Percentiles rank a stretch among this genome's conserved stretches.
Conservation (phyloP, 2,797 vertebrate genomes). For the Eidolon dupreanum region DNA sequence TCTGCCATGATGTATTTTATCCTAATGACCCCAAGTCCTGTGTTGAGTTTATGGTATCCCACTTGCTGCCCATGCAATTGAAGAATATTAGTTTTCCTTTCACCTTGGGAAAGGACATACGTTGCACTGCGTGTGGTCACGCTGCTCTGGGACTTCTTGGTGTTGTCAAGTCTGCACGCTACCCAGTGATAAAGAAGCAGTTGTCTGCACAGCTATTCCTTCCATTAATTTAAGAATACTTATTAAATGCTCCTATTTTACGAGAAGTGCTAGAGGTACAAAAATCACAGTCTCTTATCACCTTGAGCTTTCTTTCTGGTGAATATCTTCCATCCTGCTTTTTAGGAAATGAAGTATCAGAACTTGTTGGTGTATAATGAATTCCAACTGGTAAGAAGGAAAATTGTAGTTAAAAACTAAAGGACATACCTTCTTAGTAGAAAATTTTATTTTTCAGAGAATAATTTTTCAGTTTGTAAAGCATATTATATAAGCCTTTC, state of each 20-base stretch:
- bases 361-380: not conserved
- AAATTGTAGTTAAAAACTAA: not conserved
- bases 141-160: not conserved
- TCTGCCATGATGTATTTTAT: not conserved
- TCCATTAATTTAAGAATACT: not conserved
- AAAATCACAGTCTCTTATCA: not conserved
- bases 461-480: not conserved
- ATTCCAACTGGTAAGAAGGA: not conserved
- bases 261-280: not conserved
- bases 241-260: not conserved
- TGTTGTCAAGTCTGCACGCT: not conserved
- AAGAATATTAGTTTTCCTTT: not conserved
- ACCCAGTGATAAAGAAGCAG: not conserved
- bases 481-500: not conserved
- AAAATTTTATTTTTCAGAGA: slow-evolving; percentile 11
- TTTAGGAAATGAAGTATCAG: not conserved
- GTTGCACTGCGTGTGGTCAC: no score
- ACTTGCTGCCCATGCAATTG: not conserved
- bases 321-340: not conserved
- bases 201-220: not conserved
- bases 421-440: not conserved
- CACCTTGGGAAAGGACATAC: not conserved
- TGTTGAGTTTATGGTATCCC: not conserved
- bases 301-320: not conserved
- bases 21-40: not conserved